Base-by-base conservation (phyloP, 1,140 invertebrate genomes). In the Trigoniulus corallinus region DNA sequence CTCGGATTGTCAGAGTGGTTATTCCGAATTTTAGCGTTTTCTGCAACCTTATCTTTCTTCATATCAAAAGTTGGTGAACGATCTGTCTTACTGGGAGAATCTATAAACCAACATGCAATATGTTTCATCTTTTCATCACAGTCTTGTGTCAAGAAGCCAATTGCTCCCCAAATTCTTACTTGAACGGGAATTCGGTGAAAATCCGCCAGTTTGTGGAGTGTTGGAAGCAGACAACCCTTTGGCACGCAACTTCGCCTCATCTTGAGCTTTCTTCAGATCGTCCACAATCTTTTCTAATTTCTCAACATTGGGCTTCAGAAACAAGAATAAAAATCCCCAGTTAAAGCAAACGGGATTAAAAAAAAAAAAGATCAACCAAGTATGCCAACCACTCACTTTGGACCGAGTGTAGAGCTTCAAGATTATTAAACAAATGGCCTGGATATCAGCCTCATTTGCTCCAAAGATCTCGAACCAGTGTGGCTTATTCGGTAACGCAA, bases 381-480 rank as follows among this genome's bases (percentile, higher is more conserved):
- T n/a, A n/a, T n/a, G n/a, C n/a, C n/a, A n/a, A n/a, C n/a, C n/a
- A 52, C 21, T 76, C 51, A 87, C 82, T 69, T 85, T 85, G 7
- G 77, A 68, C 53, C 87, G 72, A 26, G 76, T 79, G 62, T 97
- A 97, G 0, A 98, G 69, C 53, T 80, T 73, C 24, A 95, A 68
- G 53, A 97, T 88, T 22, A 79, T 77, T 29, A 79, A 66, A 57
- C 82, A 89, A 27, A 96, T 84, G 57, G 89, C 84, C 51, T 81
- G 72, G 10, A 98, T 87, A 46, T 88, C 76, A 15, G 74, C 73
- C 67, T 93, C 86, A 0, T 72, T 73, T 0, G 89, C 88, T 60
- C 80, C 78, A 63, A 97, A 95, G 1, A 91, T 65, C 1, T 74
- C 67, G 64, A 81, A 96, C 93, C 94, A 98, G 0, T 84, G 71